Evolutionary conservation across 1,140 invertebrate species (phyloP).

Genomic region (Drosophila ironensis): DNA sequence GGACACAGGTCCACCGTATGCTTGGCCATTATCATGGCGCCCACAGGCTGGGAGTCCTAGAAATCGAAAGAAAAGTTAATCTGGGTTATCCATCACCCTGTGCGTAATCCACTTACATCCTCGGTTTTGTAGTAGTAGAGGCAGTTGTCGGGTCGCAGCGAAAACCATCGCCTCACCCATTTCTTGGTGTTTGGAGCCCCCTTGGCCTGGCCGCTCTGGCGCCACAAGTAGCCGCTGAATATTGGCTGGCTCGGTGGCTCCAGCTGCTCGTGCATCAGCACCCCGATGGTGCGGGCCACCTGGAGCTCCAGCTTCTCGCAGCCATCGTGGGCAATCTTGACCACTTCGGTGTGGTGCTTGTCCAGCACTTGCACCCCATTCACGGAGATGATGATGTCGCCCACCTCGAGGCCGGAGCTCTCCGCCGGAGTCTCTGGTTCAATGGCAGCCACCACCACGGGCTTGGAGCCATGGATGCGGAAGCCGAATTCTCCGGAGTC

Average conservation of each 20-base stretch:
- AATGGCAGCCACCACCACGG: constrained; percentile 97
- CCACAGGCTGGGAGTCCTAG: constrained; percentile 93
- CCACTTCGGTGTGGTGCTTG: constrained; percentile 96
- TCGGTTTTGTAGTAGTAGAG: constrained; percentile 97
- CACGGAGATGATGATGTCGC: constrained; percentile 95
- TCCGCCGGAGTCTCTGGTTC: constrained; percentile 95
- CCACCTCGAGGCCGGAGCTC: constrained; percentile 94
- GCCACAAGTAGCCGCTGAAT: constrained; percentile 91
- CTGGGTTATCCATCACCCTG: neutral
- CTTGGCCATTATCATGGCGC: constrained; percentile 92
- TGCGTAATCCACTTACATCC: constrained; percentile 86
- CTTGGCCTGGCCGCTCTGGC: constrained; percentile 85
- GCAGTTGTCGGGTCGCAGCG: constrained; percentile 94
- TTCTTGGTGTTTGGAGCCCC: constrained; percentile 84
- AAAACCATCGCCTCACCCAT: constrained; percentile 96
- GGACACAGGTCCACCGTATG: constrained; percentile 86
- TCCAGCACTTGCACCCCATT: constrained; percentile 96
- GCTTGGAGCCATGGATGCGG: constrained; percentile 96
- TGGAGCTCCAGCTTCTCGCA: constrained; percentile 93
- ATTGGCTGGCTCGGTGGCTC: constrained; percentile 85
- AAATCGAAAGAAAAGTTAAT: neutral
- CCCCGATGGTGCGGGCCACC: constrained; percentile 92
- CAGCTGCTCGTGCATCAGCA: constrained; percentile 86
- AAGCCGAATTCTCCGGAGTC: constrained; percentile 97
- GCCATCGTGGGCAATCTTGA: constrained; percentile 94